These are phyloP conservation scores for Salarias fasciatus DNA, from an alignment of 2,797 vertebrate species.

Conservation along the genomic window DNA sequence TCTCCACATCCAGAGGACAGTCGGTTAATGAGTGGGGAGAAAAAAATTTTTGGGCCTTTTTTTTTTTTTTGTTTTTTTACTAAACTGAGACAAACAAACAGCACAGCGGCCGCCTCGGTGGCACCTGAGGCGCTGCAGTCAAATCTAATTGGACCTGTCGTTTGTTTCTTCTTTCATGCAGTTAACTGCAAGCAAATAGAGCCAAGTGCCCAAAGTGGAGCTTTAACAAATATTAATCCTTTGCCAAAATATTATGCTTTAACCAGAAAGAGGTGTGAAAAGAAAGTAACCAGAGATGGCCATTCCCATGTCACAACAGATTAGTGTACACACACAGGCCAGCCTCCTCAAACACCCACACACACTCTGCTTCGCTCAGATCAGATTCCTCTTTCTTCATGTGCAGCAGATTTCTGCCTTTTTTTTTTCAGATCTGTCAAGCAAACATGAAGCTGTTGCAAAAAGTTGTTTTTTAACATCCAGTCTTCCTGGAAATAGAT, in stretches of 20 bases:
- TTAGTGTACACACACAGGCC: constrained; percentile 44
- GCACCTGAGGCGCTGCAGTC: constrained; percentile 4
- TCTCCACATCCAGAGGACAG: constrained; percentile 9
- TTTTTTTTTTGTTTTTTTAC: constrained; percentile 5
- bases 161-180: constrained; percentile 4
- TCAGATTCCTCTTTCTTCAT: constrained; percentile 45
- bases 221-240: constrained; percentile 15
- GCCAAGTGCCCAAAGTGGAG: constrained; percentile 14
- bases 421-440: constrained; percentile 33
- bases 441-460: constrained; percentile 24
- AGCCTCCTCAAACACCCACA: constrained; percentile 60
- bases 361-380: constrained; percentile 54
- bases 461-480: background rate
- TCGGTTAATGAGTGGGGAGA: constrained; percentile 16
- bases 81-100: constrained; percentile 17
- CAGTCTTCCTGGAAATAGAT: constrained; percentile 5
- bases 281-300: constrained; percentile 38
- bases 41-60: no score
- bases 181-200: constrained; percentile 21
- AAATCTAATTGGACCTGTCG: constrained; percentile 1
- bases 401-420: background rate
- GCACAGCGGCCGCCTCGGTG: background rate
- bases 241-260: constrained; percentile 38
- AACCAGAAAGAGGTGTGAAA: constrained; percentile 45
- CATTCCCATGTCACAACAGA: constrained; percentile 58